phyloP scores from a whole-genome alignment of 2,113 vertebrate species.

The Bettongia penicillata region DNA sequence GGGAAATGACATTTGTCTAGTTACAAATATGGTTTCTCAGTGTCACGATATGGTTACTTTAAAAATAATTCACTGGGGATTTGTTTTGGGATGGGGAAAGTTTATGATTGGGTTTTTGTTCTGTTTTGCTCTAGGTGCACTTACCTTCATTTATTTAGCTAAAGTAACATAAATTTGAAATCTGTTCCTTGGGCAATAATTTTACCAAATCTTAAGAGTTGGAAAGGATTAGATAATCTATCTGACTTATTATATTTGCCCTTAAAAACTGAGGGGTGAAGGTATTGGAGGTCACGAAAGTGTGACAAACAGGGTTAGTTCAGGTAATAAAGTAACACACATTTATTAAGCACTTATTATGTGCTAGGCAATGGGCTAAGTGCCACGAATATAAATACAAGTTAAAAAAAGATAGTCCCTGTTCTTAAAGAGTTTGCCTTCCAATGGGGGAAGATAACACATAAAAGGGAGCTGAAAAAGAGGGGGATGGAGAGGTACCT shows the following conservation, averaged over 20 bases:
- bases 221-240: not conserved
- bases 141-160: not conserved
- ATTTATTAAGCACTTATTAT: not conserved
- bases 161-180: not conserved
- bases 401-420: not conserved
- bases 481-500: not conserved
- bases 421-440: not conserved
- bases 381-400: not conserved
- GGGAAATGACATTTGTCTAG: not conserved
- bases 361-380: not conserved
- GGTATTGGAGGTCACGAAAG: not conserved
- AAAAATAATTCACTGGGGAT: not conserved
- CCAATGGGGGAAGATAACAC: not conserved
- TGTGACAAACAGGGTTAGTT: not conserved
- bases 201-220: not conserved
- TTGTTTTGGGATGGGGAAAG: not conserved
- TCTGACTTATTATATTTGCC: not conserved
- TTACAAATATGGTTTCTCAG: not conserved
- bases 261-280: not conserved
- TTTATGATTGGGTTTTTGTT: not conserved
- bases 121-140: not conserved
- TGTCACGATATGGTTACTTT: not conserved
- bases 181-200: not conserved
- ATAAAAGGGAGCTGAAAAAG: not conserved
- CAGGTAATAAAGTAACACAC: not conserved